Evolutionary conservation across 2,113 vertebrate genomes (phyloP).

Genomic region (Tretioscincus oriximinensis): DNA sequence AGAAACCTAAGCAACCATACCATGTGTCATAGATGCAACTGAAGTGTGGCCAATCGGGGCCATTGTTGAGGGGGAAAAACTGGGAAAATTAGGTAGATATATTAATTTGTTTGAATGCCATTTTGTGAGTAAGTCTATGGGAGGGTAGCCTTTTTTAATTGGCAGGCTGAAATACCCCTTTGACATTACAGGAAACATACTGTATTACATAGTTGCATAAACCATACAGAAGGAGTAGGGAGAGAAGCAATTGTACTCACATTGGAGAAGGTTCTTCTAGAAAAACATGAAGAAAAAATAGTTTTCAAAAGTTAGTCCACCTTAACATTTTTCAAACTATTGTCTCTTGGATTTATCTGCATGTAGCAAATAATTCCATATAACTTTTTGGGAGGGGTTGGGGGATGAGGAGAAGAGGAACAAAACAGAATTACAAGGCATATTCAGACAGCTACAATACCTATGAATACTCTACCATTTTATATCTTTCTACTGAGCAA

Average conservation of each 20-base stretch:
- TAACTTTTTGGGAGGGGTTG: background rate
- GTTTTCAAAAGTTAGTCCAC: background rate
- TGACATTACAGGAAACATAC: background rate
- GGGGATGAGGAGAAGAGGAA: no score
- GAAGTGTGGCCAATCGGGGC: no score
- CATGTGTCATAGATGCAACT: no score
- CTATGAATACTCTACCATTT: no score
- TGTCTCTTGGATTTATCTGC: background rate
- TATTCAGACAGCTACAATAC: background rate
- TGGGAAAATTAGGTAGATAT: no score
- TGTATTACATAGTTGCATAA: background rate
- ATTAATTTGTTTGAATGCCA: no score
- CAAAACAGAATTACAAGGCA: background rate
- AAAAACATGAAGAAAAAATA: slow-evolving; percentile 4
- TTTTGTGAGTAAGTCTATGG: no score
- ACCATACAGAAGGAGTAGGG: background rate
- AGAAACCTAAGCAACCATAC: no score
- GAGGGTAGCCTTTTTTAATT: no score
- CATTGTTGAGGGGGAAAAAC: no score
- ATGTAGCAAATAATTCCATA: background rate
- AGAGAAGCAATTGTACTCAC: slow-evolving; percentile 71
- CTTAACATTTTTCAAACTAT: background rate
- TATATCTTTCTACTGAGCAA: no score
- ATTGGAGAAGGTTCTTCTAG: slow-evolving; percentile 71
- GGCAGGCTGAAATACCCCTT: no score